Evolutionary conservation across 2,113 vertebrate species (phyloP), one percentile per base, ranked within the genome.

Genomic region (Syrmaticus mikado): DNA sequence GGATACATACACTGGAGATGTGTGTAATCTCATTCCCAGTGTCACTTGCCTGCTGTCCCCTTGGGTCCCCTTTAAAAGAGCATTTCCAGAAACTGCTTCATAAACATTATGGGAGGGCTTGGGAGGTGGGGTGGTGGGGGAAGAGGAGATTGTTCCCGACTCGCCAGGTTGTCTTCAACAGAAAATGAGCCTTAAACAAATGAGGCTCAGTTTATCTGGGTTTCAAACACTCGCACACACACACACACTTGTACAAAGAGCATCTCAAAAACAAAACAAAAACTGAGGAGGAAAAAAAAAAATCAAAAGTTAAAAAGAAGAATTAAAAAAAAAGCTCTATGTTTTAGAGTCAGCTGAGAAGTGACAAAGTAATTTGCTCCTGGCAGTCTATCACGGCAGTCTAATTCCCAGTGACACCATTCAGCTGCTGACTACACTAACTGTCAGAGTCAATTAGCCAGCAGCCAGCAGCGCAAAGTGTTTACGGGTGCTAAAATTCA

Each of bases 401-500:
- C 96, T 97, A 97, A 98, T 98, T 98, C 96, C 97, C 96, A 91
- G 96, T 96, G 97, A 98, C 97, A 97, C 97, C 92, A 95, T 93
- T 96, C 97, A 97, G 97, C 97, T 98, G 97, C 97, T 97, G 97
- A 97, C 97, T 97, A 97, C 92, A 97, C 97, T 91, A 96, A 95
- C 97, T 97, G 97, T 97, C 97, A 97, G 95, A 97, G 97, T 95
- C 97, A 97, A 98, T 98, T 97, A 97, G 96, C 97, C 92, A 52
- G 92, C 86, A 97, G 97, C 95, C 91, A 95, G 94, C 94, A 62
- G 96, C 72, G 93, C 97, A 97, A 97, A 97, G 93, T 97, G 97
- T 97, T 97, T 97, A 98, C 97, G 96, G 97, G 97, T 96, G 97
- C 96, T 94, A 96, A 97, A 97, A 97, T 96, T 97, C 97, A 94